These are phyloP conservation scores for Dipodomys spectabilis DNA, from an alignment of 2,113 vertebrate species.

Conservation along the genomic window DNA sequence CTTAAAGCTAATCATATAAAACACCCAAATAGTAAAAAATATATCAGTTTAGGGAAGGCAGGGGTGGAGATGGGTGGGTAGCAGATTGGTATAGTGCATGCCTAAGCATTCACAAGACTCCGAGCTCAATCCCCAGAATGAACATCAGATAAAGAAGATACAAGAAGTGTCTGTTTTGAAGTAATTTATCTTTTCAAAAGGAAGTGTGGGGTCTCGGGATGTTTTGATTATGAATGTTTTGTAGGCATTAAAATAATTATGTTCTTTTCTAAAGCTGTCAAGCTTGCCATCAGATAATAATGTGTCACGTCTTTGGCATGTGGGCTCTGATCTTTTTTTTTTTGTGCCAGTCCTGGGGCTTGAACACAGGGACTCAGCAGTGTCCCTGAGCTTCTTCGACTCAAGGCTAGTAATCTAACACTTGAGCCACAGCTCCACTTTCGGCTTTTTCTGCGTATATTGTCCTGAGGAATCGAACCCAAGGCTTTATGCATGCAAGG, in stretches of 20 bases:
- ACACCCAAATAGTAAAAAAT: background rate
- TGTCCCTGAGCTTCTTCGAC: too few species aligned
- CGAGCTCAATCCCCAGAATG: background rate
- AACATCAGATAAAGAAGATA: background rate
- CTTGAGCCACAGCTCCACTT: too few species aligned
- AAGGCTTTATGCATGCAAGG: too few species aligned
- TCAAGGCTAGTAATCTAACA: too few species aligned
- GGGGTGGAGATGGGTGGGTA: background rate
- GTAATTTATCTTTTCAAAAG: conserved; percentile 16
- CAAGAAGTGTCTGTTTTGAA: background rate
- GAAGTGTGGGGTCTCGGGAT: background rate
- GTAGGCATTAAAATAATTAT: background rate
- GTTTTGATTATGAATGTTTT: background rate
- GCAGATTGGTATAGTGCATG: background rate
- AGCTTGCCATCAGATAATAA: background rate
- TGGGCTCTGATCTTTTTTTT: background rate
- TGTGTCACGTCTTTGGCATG: background rate
- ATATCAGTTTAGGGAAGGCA: background rate
- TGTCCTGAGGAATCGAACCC: too few species aligned
- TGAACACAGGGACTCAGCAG: too few species aligned
- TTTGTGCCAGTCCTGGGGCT: too few species aligned
- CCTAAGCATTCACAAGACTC: too few species aligned
- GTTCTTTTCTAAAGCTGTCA: conserved; percentile 31
- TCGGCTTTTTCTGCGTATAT: too few species aligned
- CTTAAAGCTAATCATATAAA: background rate